Conservation (phyloP, 2,888 invertebrate species). For the Volucella bombylans region DNA sequence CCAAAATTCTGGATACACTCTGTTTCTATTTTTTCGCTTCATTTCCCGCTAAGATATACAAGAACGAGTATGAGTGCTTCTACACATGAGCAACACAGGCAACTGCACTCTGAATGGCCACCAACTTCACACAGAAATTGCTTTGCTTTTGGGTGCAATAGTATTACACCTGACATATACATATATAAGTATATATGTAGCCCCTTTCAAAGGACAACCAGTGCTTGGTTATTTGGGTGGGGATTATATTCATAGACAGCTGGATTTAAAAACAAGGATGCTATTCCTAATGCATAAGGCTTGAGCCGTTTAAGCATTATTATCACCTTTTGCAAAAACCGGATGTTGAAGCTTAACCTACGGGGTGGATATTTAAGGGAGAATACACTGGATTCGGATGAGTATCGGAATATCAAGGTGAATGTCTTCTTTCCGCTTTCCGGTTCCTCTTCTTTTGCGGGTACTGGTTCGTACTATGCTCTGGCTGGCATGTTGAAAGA, state of each 20-base stretch:
- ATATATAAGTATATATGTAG: neutral
- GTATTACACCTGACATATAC: too few relatives aligned
- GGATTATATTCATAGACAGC: slow-evolving; percentile 7
- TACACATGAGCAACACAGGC: slow-evolving; percentile 15
- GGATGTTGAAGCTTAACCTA: slow-evolving; percentile 27
- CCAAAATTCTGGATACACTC: slow-evolving; percentile 45
- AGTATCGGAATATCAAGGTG: slow-evolving; percentile 24
- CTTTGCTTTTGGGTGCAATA: neutral
- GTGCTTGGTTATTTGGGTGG: slow-evolving; percentile 2
- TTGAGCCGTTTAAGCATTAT: slow-evolving; percentile 12
- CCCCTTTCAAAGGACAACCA: slow-evolving; percentile 14
- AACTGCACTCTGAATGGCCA: slow-evolving; percentile 6
- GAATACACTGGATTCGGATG: slow-evolving; percentile 33
- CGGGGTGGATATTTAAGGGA: slow-evolving; percentile 24
- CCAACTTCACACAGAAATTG: neutral
- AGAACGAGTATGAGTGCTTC: neutral
- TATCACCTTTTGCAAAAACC: slow-evolving; percentile 16
- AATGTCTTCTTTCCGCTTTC: neutral
- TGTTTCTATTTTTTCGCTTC: slow-evolving; percentile 42
- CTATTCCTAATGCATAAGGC: slow-evolving; percentile 9
- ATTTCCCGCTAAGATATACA: slow-evolving; percentile 9
- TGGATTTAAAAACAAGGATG: neutral
- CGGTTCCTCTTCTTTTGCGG: neutral
- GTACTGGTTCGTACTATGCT: neutral
- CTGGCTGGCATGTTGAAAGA: neutral